These are phyloP conservation scores for Coleophora deauratella DNA, from an alignment of 2,888 invertebrate species.

Conservation along the genomic window DNA sequence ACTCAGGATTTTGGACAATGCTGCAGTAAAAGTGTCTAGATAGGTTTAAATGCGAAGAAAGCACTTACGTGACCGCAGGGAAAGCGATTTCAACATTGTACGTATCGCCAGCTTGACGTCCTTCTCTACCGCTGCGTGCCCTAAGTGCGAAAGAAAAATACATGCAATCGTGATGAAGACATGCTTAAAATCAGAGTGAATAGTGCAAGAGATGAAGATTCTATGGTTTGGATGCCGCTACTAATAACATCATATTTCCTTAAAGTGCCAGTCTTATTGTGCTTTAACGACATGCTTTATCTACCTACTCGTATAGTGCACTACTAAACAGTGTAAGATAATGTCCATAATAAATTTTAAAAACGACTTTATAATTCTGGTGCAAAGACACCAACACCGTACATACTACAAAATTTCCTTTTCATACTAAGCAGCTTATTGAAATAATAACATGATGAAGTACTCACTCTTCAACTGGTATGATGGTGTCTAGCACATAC, in stretches of 20 bases:
- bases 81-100: conserved; percentile 94
- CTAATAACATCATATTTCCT: conserved; percentile 3
- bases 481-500: conserved; percentile 86
- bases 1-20: too few relatives aligned
- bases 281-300: conserved; percentile 21
- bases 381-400: conserved; percentile 20
- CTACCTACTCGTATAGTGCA: too few relatives aligned
- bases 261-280: conserved; percentile 9
- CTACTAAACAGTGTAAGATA: conserved; percentile 14
- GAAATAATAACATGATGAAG: conserved; percentile 1
- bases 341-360: not conserved
- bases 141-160: conserved; percentile 75
- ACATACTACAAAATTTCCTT: too few relatives aligned
- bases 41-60: conserved; percentile 33
- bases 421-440: too few relatives aligned
- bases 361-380: conserved; percentile 6
- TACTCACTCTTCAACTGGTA: conserved; percentile 91
- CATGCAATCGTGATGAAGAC: conserved; percentile 68
- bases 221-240: not conserved
- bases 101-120: conserved; percentile 90
- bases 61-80: conserved; percentile 91
- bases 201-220: too few relatives aligned
- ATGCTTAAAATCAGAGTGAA: conserved; percentile 28
- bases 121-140: conserved; percentile 81
- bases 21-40: too few relatives aligned